A percentile compares a stretch with the other conserved stretches of the same genome.
phyloP scores from a whole-genome alignment of 2,113 vertebrate genomes.

The western clawed frog (Xenopus tropicalis) region DNA sequence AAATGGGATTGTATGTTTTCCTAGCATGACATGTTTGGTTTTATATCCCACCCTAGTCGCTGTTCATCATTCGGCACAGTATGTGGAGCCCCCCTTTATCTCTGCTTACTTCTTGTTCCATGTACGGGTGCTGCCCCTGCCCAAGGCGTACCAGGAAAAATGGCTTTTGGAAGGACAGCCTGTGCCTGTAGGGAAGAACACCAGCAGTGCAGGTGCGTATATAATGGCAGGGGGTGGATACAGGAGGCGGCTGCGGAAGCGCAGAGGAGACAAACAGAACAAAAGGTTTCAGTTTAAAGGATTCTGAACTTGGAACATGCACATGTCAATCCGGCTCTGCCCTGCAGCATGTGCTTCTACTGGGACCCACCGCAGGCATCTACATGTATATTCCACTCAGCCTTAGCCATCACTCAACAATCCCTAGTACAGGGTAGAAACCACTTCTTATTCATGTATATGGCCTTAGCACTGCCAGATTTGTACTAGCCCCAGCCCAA shows the following conservation, averaged over 20 bases:
- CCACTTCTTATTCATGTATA: too few relatives aligned
- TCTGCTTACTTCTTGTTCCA: constrained; percentile 1
- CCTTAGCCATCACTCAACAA: neutral
- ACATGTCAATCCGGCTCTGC: constrained; percentile 7
- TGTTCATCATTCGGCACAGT: constrained; percentile 22
- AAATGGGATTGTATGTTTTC: constrained; percentile 5
- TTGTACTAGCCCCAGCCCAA: too few relatives aligned
- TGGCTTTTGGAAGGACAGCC: constrained; percentile 36
- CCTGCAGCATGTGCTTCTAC: constrained; percentile 16
- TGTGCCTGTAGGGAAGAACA: constrained; percentile 38
- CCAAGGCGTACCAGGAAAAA: constrained; percentile 30
- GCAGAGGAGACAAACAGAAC: constrained; percentile 25
- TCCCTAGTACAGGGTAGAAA: neutral
- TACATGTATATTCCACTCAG: neutral
- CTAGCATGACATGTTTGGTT: constrained; percentile 22
- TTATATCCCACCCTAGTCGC: neutral
- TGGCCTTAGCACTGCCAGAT: too few relatives aligned
- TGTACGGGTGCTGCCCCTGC: constrained; percentile 19
- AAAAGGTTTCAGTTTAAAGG: constrained; percentile 23
- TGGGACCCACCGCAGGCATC: constrained; percentile 26
- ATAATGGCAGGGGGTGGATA: constrained; percentile 37
- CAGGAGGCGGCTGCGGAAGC: constrained; percentile 31
- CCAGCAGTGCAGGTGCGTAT: constrained; percentile 40
- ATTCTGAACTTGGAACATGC: constrained; percentile 7
- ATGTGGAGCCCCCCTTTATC: constrained; percentile 6